Conservation (phyloP, 2,113 vertebrate genomes). For the Bubo bubo region DNA sequence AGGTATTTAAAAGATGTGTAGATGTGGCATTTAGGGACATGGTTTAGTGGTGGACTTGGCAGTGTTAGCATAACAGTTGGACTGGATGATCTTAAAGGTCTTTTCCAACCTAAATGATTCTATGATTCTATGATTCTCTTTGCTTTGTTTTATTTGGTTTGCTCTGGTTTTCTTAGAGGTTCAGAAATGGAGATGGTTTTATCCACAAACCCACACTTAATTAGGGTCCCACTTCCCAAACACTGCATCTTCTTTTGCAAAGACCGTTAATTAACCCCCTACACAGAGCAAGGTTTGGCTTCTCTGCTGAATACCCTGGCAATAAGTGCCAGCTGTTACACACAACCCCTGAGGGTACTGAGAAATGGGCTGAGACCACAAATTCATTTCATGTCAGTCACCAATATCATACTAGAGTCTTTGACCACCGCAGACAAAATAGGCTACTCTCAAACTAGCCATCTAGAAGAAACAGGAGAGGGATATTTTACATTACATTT, state of each 20-base stretch:
- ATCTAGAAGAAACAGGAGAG: not conserved
- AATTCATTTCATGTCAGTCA: not conserved
- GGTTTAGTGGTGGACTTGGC: not conserved
- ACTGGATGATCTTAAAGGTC: not conserved
- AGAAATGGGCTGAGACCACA: slow-evolving; percentile 18
- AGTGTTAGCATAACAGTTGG: not conserved
- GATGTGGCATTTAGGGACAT: not conserved
- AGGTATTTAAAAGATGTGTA: not conserved
- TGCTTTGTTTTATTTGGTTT: not conserved
- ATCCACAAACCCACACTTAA: slow-evolving; percentile 16
- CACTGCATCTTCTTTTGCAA: not conserved
- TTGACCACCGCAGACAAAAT: not conserved
- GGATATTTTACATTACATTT: not conserved
- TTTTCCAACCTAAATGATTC: not conserved
- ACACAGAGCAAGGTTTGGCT: not conserved
- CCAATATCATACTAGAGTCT: not conserved
- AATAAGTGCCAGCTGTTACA: not conserved
- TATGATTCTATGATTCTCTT: not conserved
- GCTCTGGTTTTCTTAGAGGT: slow-evolving; percentile 23
- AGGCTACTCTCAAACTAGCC: not conserved
- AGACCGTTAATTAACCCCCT: not conserved
- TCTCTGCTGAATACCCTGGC: not conserved
- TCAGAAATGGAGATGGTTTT: not conserved
- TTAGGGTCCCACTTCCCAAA: slow-evolving; percentile 16
- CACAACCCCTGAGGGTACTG: not conserved